Percentiles rank a stretch among this genome's conserved stretches.
Evolutionary conservation across 2,888 invertebrate species (phyloP).

Genomic region (Herminia tarsipennalis): DNA sequence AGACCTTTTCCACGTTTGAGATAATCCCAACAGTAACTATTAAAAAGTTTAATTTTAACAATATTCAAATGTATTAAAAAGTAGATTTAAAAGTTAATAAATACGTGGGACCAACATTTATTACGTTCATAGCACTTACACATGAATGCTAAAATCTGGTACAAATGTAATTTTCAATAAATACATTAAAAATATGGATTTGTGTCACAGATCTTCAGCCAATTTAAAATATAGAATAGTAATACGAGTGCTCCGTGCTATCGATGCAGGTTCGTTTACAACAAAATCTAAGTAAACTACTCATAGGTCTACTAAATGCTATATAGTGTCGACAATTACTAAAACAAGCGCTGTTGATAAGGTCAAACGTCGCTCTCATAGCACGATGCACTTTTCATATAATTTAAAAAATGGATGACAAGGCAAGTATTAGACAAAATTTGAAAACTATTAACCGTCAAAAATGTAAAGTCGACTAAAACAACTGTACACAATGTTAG

Average conservation of each 20-base stretch:
- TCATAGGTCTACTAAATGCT: too few relatives aligned
- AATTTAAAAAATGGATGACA: constrained; percentile 35
- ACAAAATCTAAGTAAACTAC: too few relatives aligned
- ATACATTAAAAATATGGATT: constrained; percentile 40
- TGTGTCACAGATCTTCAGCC: constrained; percentile 25
- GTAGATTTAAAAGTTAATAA: constrained; percentile 47
- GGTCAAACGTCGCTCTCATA: constrained; percentile 3
- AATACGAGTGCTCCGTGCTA: constrained; percentile 19
- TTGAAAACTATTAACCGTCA: constrained; percentile 23
- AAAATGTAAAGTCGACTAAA: constrained; percentile 20
- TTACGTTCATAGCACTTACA: constrained; percentile 52
- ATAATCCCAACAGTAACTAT: constrained; percentile 35
- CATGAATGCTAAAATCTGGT: constrained; percentile 40
- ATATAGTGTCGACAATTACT: neutral
- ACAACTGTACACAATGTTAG: constrained; percentile 20
- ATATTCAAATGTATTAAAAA: constrained; percentile 35
- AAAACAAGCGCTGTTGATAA: neutral
- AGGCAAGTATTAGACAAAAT: constrained; percentile 47
- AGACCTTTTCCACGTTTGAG: constrained; percentile 22
- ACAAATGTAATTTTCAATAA: constrained; percentile 32
- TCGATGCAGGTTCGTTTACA: too few relatives aligned
- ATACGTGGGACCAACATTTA: constrained; percentile 42
- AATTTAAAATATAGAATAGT: constrained; percentile 28
- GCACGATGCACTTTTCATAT: constrained; percentile 25
- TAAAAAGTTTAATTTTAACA: constrained; percentile 40